Base-by-base conservation (phyloP, 2,888 invertebrate genomes). In the Polyommatus icarus region DNA sequence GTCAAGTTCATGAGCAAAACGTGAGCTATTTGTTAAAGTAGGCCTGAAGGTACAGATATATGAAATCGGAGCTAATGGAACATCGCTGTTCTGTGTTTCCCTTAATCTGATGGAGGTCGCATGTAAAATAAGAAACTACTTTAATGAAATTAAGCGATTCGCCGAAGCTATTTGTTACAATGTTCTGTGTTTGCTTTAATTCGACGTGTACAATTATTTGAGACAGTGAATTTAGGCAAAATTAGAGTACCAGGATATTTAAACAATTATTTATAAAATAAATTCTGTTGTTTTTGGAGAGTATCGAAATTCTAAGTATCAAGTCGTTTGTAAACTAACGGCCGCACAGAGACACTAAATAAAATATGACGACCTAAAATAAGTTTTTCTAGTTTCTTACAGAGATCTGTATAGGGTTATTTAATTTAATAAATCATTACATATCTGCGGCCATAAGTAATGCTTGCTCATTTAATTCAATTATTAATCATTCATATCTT, bases 61-160 rank as follows among this genome's bases (percentile, higher is more conserved):
- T 46, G 50, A 75, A 75, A 54, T 75, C 29, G 54, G 29, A 50
- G 73, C 80, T 83, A 84, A 83, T 81, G 80, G 83, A 81, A 80
- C 82, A 83, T 78, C 79, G 78, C 78, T 83, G 83, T 83, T 77
- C 79, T 80, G 76, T 79, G 80, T 81, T 82, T 82, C 79, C 78
- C 75, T 76, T 83, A 83, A 83, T 80, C 83, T 76, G 40, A 54
- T 50, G 20, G 78, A 84, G 82, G 84, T 54, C 54, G 75, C 75
- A 75, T 75, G 75, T 75, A 54, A 75, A 75, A 75, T 75, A 75
- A 75, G 75, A 54, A 75, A 50, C 75, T 50, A 75, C 29, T 50
- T 75, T 75, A 54, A 75, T 54, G 75, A 54, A 54, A 54, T 75
- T 18, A 50, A 75, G 54, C 75, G 29, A 67, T 67, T 67, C 29